phyloP scores from a whole-genome alignment of 2,888 invertebrate genomes.

The Tenodera sinensis region DNA sequence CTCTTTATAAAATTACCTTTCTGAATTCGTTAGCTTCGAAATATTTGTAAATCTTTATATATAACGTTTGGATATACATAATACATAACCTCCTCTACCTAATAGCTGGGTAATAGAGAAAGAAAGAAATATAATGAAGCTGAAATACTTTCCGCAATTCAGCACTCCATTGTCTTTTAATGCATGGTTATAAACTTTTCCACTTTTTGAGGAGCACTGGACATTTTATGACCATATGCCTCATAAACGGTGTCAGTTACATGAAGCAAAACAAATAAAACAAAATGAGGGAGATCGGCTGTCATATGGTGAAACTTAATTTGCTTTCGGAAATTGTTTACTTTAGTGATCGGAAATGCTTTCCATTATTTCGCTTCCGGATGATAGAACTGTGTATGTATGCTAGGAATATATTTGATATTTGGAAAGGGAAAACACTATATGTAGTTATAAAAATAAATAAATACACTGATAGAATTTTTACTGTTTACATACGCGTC shows the following conservation, averaged over 20 bases:
- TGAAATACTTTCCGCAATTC: too few relatives aligned
- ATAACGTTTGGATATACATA: too few relatives aligned
- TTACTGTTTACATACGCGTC: background rate
- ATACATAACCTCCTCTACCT: too few relatives aligned
- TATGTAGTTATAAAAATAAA: background rate
- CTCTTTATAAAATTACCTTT: too few relatives aligned
- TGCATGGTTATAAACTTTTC: too few relatives aligned
- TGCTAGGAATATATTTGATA: background rate
- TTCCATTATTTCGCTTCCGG: background rate
- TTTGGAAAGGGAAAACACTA: background rate
- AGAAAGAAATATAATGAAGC: too few relatives aligned
- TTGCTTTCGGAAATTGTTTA: background rate
- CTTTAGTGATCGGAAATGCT: background rate
- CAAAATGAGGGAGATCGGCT: background rate
- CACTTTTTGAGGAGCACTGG: too few relatives aligned
- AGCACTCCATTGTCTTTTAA: too few relatives aligned
- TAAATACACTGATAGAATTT: background rate
- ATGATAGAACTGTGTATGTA: background rate
- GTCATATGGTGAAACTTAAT: background rate
- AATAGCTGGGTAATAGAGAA: too few relatives aligned
- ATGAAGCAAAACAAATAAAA: background rate
- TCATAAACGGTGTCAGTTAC: background rate
- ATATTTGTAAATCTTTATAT: too few relatives aligned
- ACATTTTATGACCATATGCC: too few relatives aligned
- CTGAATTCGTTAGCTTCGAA: too few relatives aligned